These are phyloP conservation scores for Murina feae DNA, from an alignment of 2,113 vertebrate genomes.

Conservation along the genomic window DNA sequence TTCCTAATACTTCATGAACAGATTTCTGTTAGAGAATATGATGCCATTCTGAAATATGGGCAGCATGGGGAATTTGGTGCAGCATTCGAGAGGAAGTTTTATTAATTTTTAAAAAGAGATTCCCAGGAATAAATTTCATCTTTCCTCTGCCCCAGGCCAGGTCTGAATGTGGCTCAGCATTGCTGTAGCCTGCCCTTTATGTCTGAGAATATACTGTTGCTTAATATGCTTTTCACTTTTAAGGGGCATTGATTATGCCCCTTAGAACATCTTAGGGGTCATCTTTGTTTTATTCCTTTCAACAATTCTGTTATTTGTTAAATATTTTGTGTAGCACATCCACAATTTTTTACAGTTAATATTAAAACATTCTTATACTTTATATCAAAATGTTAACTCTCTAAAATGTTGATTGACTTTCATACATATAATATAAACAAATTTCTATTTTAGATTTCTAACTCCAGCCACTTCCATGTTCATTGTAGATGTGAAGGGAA, in stretches of 20 bases:
- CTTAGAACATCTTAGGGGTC: background rate
- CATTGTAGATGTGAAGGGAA: background rate
- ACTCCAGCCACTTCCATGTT: background rate
- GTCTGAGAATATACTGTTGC: background rate
- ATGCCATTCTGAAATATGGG: background rate
- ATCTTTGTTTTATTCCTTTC: background rate
- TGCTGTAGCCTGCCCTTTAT: background rate
- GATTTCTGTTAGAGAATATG: background rate
- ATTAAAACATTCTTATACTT: slow-evolving; percentile 1
- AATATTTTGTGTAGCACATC: background rate
- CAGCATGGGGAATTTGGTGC: background rate
- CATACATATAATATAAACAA: background rate
- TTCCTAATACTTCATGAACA: background rate
- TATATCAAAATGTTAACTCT: background rate
- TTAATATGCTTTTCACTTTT: background rate
- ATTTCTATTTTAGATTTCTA: slow-evolving; percentile 24
- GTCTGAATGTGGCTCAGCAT: background rate
- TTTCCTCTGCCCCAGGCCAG: background rate
- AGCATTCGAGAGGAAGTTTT: background rate
- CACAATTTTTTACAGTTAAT: background rate
- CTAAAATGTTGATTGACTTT: background rate
- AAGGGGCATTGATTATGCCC: background rate
- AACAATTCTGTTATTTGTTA: background rate
- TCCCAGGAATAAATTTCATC: background rate
- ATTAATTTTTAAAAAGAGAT: background rate